Evolutionary conservation across 2,797 vertebrate genomes (phyloP), one percentile per base, ranked within the genome.

Genomic region (Hydrolagus colliei): DNA sequence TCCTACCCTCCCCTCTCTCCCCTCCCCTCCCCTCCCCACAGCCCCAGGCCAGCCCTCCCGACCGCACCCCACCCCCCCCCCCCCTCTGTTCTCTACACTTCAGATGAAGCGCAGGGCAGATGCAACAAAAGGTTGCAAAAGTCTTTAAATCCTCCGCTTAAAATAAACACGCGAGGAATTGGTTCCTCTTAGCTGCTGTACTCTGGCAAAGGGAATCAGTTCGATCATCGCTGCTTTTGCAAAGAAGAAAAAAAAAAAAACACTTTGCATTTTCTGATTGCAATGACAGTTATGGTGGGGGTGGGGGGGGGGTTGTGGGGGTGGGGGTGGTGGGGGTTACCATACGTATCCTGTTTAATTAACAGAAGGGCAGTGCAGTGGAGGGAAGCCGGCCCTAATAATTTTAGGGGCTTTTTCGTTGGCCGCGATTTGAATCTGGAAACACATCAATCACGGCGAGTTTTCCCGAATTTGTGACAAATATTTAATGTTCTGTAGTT

Each of bases 331-430:
- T 41, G 91, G 90, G 89, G 87, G 88, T 88, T 91, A 92, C 90
- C 91, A 92, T 92, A 92, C 92, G 92, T 92, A 91, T 87, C 73
- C 89, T 89, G 91, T 92, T 92, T 92, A 92, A 92, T 92, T 92
- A 92, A 92, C 90, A 91, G 90, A 92, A 87, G 90, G 0, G 89
- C 92, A 91, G 90, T 88, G 87, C 65, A 89, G 89, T 92, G 91
- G 91, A 92, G 90, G 88, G 88, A 88, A 91, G 91, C 90, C 91
- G 92, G 91, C 87, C 65, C 88, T 91, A 92, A 92, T 92, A 91
- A 92, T 92, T 92, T 92, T 91, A 92, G 89, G 90, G 89, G 90
- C 87, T 87, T 89, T 88, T 89, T 88, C 89, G 88, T 88, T 90
- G 87, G 76, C 88, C 89, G 32, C 91, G 90, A 92, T 91, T 88